Evolutionary conservation across 2,888 invertebrate genomes (phyloP).

Genomic region (Nemotelus pantherinus): DNA sequence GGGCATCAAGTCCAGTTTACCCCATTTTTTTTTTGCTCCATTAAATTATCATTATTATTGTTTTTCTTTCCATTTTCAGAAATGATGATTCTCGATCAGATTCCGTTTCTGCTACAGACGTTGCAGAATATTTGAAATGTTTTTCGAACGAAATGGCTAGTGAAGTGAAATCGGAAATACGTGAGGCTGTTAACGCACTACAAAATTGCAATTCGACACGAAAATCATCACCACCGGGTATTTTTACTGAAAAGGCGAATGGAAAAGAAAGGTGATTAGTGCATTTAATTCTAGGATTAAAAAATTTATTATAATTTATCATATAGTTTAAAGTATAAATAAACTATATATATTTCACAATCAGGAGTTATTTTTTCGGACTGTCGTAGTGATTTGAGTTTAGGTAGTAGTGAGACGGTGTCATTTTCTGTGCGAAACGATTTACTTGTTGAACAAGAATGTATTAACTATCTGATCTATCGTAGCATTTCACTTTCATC

Average conservation of each 20-base stretch:
- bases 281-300: conserved; percentile 52
- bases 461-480: too few relatives aligned
- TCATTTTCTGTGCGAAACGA: too few relatives aligned
- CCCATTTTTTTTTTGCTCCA: not conserved
- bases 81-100: conserved; percentile 73
- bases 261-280: conserved; percentile 26
- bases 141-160: conserved; percentile 82
- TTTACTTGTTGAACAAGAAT: too few relatives aligned
- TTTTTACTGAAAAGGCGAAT: conserved; percentile 28
- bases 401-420: too few relatives aligned
- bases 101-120: conserved; percentile 78
- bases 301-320: too few relatives aligned
- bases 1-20: too few relatives aligned
- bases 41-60: not conserved
- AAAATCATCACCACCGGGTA: conserved; percentile 67
- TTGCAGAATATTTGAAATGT: conserved; percentile 81
- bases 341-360: too few relatives aligned
- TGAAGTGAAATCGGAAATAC: conserved; percentile 80
- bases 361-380: too few relatives aligned
- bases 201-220: conserved; percentile 61
- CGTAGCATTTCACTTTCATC: too few relatives aligned
- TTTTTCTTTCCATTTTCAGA: conserved; percentile 54
- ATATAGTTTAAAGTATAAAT: too few relatives aligned
- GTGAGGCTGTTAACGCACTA: conserved; percentile 74
- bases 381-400: too few relatives aligned